Base-by-base conservation (phyloP, 2,113 vertebrate species). In the Apistogramma diplotaenia region DNA sequence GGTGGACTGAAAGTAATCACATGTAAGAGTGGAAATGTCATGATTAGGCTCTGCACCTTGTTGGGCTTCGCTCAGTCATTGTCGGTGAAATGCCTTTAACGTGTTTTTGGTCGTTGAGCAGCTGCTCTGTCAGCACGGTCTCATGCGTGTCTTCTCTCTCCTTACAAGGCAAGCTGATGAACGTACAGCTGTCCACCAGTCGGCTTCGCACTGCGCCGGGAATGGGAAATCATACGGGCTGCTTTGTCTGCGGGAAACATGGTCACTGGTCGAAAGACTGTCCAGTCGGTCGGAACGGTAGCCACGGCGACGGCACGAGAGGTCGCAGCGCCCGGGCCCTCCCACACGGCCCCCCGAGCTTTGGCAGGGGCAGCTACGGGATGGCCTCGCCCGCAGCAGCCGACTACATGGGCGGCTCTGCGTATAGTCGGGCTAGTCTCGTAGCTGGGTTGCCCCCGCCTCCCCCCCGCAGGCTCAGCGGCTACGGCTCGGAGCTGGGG, bases 211-310 rank as follows among this genome's bases (percentile, higher is more conserved):
- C 97, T 27, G 96, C 96, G 57, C 98, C 98, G 1, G 98, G 98
- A 93, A 99, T 99, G 98, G 98, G 97, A 95, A 96, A 97, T 93
- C 96, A 97, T 95, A 97, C 96, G 6, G 96, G 97, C 94, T 99
- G 98, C 94, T 99, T 96, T 94, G 96, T 97, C 91, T 99, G 98
- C 80, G 98, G 98, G 85, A 97, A 98, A 93, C 96, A 97, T 71
- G 98, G 98, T 82, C 98, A 99, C 91, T 99, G 98, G 98, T 99
- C 98, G 67, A 98, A 98, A 95, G 96, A 98, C 93, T 99, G 98
- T 87, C 97, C 97, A 1, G 92, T 96, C 81, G 94, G 96, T 89
- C 96, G 97, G 67, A 93, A 93, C 40, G 85, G 89, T 93, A 92
- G 92, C 91, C 81, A 91, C 87, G 78, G 86, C 15, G 93, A 92